A percentile compares a stretch with the other conserved stretches of the same genome.
These are phyloP conservation scores for Centrocercus urophasianus DNA, from an alignment of 2,113 vertebrate species.

Conservation along the genomic window DNA sequence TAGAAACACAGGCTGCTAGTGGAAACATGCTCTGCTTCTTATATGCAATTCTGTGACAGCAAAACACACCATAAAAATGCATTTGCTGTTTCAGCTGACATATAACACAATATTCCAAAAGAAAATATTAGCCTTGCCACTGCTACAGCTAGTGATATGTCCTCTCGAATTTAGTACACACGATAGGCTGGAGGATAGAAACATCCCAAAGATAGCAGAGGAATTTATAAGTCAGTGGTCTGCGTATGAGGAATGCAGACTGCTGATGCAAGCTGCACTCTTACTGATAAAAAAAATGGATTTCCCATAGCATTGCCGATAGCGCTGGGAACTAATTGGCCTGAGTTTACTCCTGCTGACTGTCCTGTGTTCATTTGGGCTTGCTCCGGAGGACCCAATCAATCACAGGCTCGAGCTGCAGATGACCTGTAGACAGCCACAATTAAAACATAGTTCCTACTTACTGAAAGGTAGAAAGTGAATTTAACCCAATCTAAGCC, in stretches of 20 bases:
- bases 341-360: constrained; percentile 55
- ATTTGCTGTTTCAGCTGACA: constrained; percentile 37
- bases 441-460: constrained; percentile 62
- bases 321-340: constrained; percentile 65
- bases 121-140: constrained; percentile 58
- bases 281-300: constrained; percentile 59
- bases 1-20: not conserved
- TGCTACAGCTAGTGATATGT: constrained; percentile 9
- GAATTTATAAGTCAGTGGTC: constrained; percentile 61
- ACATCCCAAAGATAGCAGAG: not conserved
- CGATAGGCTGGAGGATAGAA: constrained; percentile 23
- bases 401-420: constrained; percentile 38
- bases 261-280: constrained; percentile 55
- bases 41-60: constrained; percentile 37
- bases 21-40: not conserved
- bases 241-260: constrained; percentile 48
- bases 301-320: constrained; percentile 39
- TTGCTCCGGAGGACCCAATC: constrained; percentile 42
- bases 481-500: constrained; percentile 44
- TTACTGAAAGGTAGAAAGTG: constrained; percentile 11
- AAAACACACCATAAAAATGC: constrained; percentile 42
- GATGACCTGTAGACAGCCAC: constrained; percentile 22
- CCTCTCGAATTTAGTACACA: constrained; percentile 35
- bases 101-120: not conserved
- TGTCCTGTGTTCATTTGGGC: constrained; percentile 12